These are phyloP conservation scores for Apocrypta bakeri DNA, from an alignment of 1,140 invertebrate genomes.

Conservation along the genomic window DNA sequence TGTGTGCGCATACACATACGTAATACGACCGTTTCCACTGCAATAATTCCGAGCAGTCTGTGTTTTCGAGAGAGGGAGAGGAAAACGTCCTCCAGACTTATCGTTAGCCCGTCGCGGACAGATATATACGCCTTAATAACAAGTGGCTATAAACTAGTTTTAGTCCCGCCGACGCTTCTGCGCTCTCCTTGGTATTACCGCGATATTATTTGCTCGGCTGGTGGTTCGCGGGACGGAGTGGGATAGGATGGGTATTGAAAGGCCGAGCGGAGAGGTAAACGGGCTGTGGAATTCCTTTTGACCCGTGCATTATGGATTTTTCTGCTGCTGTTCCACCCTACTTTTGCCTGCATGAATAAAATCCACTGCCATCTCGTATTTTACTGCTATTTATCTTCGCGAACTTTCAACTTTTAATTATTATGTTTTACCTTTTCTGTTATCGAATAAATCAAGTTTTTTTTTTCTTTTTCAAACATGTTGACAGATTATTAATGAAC, in stretches of 20 bases:
- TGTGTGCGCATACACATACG: neutral
- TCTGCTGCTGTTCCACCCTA: neutral
- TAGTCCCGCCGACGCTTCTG: conserved; percentile 48
- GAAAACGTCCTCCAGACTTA: conserved; percentile 34
- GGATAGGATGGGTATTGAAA: conserved; percentile 28
- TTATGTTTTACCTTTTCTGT: neutral
- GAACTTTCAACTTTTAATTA: neutral
- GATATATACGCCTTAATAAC: conserved; percentile 57
- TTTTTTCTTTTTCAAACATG: too few species aligned
- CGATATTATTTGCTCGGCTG: conserved; percentile 57
- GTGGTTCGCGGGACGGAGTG: conserved; percentile 29
- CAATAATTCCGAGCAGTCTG: neutral
- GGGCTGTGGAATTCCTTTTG: conserved; percentile 4
- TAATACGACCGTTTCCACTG: conserved; percentile 4
- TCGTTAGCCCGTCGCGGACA: conserved; percentile 39
- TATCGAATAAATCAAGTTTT: too few species aligned
- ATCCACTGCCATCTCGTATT: neutral
- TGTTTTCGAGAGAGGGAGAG: conserved; percentile 4
- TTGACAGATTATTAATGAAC: too few species aligned
- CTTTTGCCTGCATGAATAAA: neutral
- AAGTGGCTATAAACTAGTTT: conserved; percentile 61
- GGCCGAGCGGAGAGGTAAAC: neutral
- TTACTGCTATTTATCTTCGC: neutral
- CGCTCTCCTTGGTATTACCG: conserved; percentile 51
- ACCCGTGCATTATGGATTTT: conserved; percentile 1